A percentile compares a stretch with the other conserved stretches of the same genome.
These are phyloP conservation scores for Ferdinandea cuprea DNA, from an alignment of 2,888 invertebrate species.

Conservation along the genomic window DNA sequence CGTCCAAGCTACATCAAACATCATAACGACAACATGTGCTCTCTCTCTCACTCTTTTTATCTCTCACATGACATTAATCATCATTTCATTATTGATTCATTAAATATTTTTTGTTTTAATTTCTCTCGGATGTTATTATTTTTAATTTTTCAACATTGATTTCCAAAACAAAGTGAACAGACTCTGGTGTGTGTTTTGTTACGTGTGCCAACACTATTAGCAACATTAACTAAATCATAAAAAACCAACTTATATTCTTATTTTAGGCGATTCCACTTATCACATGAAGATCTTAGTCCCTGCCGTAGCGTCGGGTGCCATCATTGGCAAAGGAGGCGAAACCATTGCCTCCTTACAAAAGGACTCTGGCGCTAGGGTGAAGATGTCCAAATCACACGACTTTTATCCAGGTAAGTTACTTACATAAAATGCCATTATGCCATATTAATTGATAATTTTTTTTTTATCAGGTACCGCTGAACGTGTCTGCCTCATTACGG, in stretches of 20 bases:
- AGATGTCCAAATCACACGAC: slow-evolving; percentile 99
- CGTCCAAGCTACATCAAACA: slow-evolving; percentile 18
- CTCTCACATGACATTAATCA: slow-evolving; percentile 71
- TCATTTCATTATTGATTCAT: slow-evolving; percentile 65
- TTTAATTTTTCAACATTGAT: slow-evolving; percentile 74
- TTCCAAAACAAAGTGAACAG: slow-evolving; percentile 73
- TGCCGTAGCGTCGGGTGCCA: slow-evolving; percentile 98
- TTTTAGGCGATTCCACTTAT: slow-evolving; percentile 93
- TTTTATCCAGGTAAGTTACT: slow-evolving; percentile 95
- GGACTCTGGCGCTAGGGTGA: slow-evolving; percentile 98
- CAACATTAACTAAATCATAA: slow-evolving; percentile 36
- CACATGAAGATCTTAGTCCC: slow-evolving; percentile 99
- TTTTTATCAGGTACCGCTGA: slow-evolving; percentile 91
- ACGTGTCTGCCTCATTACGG: slow-evolving; percentile 96
- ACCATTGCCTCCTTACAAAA: slow-evolving; percentile 99
- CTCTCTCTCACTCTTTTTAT: neutral
- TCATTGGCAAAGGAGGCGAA: slow-evolving; percentile 99
- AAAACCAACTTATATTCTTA: slow-evolving; percentile 74
- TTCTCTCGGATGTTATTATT: slow-evolving; percentile 73
- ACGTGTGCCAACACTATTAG: slow-evolving; percentile 50
- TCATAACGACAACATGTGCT: slow-evolving; percentile 39
- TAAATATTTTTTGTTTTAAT: slow-evolving; percentile 63
- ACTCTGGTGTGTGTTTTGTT: slow-evolving; percentile 70
- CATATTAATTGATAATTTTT: neutral
- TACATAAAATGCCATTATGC: neutral